phyloP scores from a whole-genome alignment of 2,113 vertebrate genomes.

The Urocitellus parryii region DNA sequence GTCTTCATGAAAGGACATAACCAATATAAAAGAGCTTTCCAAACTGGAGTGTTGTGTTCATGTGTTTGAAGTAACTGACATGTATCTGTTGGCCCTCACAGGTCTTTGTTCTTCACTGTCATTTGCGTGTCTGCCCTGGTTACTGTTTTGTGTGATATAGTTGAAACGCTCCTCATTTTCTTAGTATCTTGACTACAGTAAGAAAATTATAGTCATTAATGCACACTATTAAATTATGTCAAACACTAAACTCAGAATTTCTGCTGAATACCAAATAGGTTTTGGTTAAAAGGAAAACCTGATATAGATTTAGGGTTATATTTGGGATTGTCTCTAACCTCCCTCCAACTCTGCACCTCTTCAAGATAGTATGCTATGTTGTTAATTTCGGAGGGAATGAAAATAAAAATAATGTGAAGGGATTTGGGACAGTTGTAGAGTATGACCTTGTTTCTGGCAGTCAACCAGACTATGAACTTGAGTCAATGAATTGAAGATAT shows the following conservation, averaged over 20 bases:
- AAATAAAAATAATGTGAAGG: neutral
- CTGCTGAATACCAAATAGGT: slow-evolving; percentile 62
- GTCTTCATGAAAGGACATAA: neutral
- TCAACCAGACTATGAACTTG: neutral
- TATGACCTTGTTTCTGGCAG: rapidly evolving
- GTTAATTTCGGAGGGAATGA: neutral
- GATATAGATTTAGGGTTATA: neutral
- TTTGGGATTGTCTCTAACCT: neutral
- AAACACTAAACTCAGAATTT: slow-evolving; percentile 57
- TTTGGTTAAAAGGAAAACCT: slow-evolving; percentile 54
- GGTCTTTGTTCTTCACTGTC: neutral
- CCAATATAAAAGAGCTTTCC: neutral
- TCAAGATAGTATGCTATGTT: neutral
- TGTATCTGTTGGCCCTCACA: neutral
- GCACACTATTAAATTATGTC: slow-evolving; percentile 67
- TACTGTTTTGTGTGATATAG: slow-evolving; percentile 32
- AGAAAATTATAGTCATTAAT: slow-evolving; percentile 72
- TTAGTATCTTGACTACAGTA: slow-evolving; percentile 56
- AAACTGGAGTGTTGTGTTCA: neutral
- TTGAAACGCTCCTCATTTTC: slow-evolving; percentile 37
- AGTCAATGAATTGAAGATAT: too few species aligned
- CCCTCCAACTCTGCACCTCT: neutral
- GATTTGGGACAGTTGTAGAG: neutral
- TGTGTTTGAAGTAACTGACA: neutral
- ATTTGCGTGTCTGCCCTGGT: neutral